Evolutionary conservation across 2,113 vertebrate genomes (phyloP).

Genomic region (Platysteira castanea): DNA sequence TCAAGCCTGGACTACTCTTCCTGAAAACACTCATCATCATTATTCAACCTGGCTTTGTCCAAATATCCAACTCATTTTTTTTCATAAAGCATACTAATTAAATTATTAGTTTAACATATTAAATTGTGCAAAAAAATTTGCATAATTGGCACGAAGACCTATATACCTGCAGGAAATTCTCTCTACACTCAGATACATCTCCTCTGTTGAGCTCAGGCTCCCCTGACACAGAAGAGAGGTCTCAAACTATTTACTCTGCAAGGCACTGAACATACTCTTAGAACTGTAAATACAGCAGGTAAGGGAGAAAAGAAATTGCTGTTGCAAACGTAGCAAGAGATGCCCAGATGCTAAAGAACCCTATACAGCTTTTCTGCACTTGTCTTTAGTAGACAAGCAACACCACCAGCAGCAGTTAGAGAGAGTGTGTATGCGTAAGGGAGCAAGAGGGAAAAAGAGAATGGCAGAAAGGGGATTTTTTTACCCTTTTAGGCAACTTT

Average conservation of each 20-base stretch:
- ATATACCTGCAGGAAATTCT: neutral
- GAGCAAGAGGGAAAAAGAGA: neutral
- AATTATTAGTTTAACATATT: too few species aligned
- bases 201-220: neutral
- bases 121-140: neutral
- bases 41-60: neutral
- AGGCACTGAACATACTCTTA: neutral
- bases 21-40: slow-evolving; percentile 27
- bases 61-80: neutral
- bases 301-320: neutral
- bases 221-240: neutral
- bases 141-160: neutral
- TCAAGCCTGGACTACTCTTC: neutral
- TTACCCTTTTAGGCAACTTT: neutral
- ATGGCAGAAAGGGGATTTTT: neutral
- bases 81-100: neutral
- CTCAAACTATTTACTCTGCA: neutral
- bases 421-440: neutral
- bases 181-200: neutral
- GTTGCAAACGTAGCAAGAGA: neutral
- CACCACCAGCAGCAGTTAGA: neutral
- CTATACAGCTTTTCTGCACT: neutral
- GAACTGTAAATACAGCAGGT: neutral
- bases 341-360: neutral
- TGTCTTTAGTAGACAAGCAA: neutral